These are phyloP conservation scores for Cyprinodon tularosa DNA, from an alignment of 2,113 vertebrate genomes.

Conservation along the genomic window DNA sequence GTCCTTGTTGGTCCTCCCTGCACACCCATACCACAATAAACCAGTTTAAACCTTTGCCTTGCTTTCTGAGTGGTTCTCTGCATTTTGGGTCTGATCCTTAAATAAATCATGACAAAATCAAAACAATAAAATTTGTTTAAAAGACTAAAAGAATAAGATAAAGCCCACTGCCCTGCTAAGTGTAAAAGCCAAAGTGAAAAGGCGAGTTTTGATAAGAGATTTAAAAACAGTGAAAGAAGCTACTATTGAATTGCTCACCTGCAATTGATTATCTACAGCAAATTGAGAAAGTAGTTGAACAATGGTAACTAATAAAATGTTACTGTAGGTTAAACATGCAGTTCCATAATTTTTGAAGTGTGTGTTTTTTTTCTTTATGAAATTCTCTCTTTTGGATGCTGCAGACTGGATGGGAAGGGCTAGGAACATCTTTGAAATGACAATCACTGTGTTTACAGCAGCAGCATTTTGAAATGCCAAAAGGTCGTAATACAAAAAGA, in stretches of 20 bases:
- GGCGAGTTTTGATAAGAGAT: no score
- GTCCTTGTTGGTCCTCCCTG: no score
- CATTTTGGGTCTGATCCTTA: no score
- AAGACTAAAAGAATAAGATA: no score
- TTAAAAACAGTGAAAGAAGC: no score
- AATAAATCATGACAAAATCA: no score
- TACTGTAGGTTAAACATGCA: neutral
- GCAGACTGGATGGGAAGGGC: neutral
- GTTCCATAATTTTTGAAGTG: neutral
- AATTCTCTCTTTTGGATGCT: neutral
- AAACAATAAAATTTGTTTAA: no score
- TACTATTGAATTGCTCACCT: neutral
- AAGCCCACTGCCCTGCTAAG: no score
- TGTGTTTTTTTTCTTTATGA: neutral
- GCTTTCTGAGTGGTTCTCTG: no score
- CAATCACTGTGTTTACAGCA: neutral
- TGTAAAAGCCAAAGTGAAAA: no score
- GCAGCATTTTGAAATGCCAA: neutral
- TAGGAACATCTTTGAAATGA: neutral
- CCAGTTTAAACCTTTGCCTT: no score
- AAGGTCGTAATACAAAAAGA: slow-evolving; percentile 1
- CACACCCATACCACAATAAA: no score
- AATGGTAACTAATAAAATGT: neutral
- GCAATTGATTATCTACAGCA: neutral
- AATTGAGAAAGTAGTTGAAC: neutral